A percentile compares a stretch with the other conserved stretches of the same genome.
phyloP scores from a whole-genome alignment of 1,140 invertebrate genomes.

The Drosophila tristis region DNA sequence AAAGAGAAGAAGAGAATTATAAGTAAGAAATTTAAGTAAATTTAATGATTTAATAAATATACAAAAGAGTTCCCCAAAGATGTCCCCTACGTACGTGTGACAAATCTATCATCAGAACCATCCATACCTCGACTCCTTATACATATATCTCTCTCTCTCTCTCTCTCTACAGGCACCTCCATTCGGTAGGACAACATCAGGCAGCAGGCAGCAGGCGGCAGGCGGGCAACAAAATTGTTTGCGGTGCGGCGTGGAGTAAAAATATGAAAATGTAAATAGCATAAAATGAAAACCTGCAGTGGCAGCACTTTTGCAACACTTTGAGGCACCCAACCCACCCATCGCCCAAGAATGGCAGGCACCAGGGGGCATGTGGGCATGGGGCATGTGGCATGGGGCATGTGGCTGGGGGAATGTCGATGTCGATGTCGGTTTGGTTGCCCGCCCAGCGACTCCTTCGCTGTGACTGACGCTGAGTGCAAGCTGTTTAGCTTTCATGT shows the following conservation, averaged over 20 bases:
- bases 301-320: constrained; percentile 78
- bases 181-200: constrained; percentile 27
- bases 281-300: constrained; percentile 77
- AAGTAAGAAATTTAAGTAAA: neutral
- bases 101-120: neutral
- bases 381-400: neutral
- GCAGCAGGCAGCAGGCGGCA: neutral
- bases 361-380: neutral
- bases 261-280: constrained; percentile 79
- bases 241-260: constrained; percentile 63
- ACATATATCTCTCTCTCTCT: no score
- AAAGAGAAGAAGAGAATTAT: no score
- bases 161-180: neutral
- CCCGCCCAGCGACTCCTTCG: constrained; percentile 30
- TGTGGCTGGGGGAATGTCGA: neutral
- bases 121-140: constrained; percentile 9
- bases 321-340: constrained; percentile 16
- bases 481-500: constrained; percentile 81
- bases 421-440: constrained; percentile 7
- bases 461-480: constrained; percentile 75
- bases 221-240: constrained; percentile 60
- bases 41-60: no score
- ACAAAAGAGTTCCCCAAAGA: no score
- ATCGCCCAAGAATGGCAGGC: constrained; percentile 16
- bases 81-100: neutral